Conservation (phyloP, 2,797 vertebrate species). For the Diplodus sargus region DNA sequence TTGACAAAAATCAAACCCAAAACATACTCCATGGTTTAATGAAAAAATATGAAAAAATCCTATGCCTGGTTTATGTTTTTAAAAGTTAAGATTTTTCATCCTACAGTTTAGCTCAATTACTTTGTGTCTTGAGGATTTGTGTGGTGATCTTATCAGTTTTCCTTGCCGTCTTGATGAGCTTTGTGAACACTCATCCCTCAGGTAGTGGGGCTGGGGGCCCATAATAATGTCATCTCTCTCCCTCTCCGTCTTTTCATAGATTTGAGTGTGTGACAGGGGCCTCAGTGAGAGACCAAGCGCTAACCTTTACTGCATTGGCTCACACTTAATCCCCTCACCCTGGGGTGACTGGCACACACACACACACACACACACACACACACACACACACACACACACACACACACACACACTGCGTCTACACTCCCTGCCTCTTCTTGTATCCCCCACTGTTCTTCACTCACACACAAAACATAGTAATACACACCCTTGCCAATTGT, state of each 20-base stretch:
- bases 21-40: slow-evolving; percentile 6
- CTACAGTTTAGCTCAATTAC: slow-evolving; percentile 29
- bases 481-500: neutral
- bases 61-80: neutral
- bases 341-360: slow-evolving; percentile 66
- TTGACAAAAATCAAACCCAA: slow-evolving; percentile 6
- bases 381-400: slow-evolving; percentile 43
- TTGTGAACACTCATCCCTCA: slow-evolving; percentile 62
- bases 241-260: slow-evolving; percentile 57
- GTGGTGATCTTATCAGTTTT: slow-evolving; percentile 60
- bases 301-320: slow-evolving; percentile 83
- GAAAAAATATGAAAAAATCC: neutral
- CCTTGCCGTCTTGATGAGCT: slow-evolving; percentile 67
- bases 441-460: slow-evolving; percentile 15
- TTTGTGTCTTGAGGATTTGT: slow-evolving; percentile 46
- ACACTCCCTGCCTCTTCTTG: neutral
- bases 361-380: slow-evolving; percentile 39
- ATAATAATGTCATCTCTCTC: slow-evolving; percentile 66
- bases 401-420: slow-evolving; percentile 22
- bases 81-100: slow-evolving; percentile 30
- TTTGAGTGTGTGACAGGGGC: slow-evolving; percentile 74
- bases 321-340: slow-evolving; percentile 80
- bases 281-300: slow-evolving; percentile 79
- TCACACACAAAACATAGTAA: slow-evolving; percentile 4
- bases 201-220: slow-evolving; percentile 55